Conservation (phyloP, 2,888 invertebrate species). For the Ctena decussata region DNA sequence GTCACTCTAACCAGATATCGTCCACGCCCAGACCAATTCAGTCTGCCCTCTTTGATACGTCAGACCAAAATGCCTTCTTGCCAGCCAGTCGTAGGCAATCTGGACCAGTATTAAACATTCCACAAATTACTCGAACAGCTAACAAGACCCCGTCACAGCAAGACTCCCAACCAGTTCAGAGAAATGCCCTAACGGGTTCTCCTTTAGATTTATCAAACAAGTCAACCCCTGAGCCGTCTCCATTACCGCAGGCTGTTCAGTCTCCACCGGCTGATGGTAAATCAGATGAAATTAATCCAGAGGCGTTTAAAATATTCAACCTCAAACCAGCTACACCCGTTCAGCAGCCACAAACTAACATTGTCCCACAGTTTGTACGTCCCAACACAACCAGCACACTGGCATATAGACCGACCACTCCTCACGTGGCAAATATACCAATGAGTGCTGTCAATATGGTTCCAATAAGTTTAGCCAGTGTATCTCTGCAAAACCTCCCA, state of each 20-base stretch:
- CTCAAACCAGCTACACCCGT: slow-evolving; percentile 65
- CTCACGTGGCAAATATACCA: slow-evolving; percentile 54
- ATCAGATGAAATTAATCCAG: slow-evolving; percentile 69
- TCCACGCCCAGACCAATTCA: slow-evolving; percentile 42
- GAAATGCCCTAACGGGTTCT: slow-evolving; percentile 19
- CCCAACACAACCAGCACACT: slow-evolving; percentile 59
- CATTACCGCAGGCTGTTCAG: slow-evolving; percentile 20
- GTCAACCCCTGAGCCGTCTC: slow-evolving; percentile 50
- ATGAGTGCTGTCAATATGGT: slow-evolving; percentile 35
- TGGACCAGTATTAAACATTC: slow-evolving; percentile 72
- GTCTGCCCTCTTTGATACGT: slow-evolving; percentile 56
- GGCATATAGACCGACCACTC: slow-evolving; percentile 52
- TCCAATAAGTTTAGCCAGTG: slow-evolving; percentile 23
- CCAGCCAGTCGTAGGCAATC: slow-evolving; percentile 10
- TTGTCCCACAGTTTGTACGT: slow-evolving; percentile 40
- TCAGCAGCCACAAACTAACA: slow-evolving; percentile 22
- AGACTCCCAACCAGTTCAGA: slow-evolving; percentile 5
- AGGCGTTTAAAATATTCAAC: slow-evolving; percentile 81
- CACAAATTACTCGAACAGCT: slow-evolving; percentile 52
- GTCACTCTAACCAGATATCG: neutral
- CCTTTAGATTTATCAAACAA: slow-evolving; percentile 67
- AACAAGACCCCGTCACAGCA: slow-evolving; percentile 18
- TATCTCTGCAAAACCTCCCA: slow-evolving; percentile 20
- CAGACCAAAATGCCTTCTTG: slow-evolving; percentile 47
- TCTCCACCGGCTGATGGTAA: slow-evolving; percentile 26